Evolutionary conservation across 2,797 vertebrate species (phyloP).

Genomic region (Tenualosa ilisha): DNA sequence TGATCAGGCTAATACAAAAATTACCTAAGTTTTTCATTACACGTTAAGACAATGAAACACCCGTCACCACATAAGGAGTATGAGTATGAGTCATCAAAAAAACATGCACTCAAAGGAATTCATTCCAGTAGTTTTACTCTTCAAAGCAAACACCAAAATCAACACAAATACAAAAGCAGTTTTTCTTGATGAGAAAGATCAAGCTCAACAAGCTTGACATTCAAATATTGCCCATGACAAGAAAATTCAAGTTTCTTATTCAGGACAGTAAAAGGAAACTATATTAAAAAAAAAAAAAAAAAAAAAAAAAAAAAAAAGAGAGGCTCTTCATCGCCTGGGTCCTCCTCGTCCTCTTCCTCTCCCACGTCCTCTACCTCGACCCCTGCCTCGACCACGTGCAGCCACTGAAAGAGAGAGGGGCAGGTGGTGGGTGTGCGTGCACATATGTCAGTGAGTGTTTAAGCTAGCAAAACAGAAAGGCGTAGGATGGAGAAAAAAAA

Average conservation of each 20-base stretch:
- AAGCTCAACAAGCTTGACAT: not conserved
- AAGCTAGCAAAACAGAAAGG: not conserved
- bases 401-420: constrained; percentile 65
- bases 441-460: not conserved
- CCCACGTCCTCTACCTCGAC: constrained; percentile 78
- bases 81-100: not conserved
- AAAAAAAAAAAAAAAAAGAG: too few relatives aligned
- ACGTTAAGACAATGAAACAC: not conserved
- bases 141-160: not conserved
- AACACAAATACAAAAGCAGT: not conserved
- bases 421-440: not conserved
- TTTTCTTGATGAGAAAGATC: not conserved
- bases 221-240: not conserved
- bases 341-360: constrained; percentile 79
- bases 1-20: too few relatives aligned
- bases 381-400: constrained; percentile 69
- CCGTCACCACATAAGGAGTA: not conserved
- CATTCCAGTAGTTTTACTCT: not conserved
- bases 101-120: not conserved
- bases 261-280: not conserved
- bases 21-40: too few relatives aligned
- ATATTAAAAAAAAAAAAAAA: too few relatives aligned
- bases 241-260: not conserved
- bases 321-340: constrained; percentile 74
- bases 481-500: not conserved